These are phyloP conservation scores for Macaca mulatta DNA, from an alignment of 2,113 vertebrate genomes.

Conservation along the genomic window DNA sequence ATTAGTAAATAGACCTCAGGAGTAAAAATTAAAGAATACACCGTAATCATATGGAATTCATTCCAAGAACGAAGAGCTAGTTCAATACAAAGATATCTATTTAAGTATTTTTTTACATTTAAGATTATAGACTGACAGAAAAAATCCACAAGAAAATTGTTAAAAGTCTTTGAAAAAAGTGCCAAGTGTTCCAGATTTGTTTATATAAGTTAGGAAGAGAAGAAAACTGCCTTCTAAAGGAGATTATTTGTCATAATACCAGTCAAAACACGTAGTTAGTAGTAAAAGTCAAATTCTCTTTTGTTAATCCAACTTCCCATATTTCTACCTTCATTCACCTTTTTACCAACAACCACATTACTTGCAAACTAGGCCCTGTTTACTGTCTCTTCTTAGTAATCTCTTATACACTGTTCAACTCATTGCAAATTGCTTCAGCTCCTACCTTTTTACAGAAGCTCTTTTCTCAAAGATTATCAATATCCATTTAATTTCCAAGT, in stretches of 20 bases:
- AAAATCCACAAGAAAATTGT: neutral
- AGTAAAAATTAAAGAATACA: neutral
- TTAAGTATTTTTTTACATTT: neutral
- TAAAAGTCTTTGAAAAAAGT: slow-evolving; percentile 32
- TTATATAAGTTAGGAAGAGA: neutral
- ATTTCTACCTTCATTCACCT: neutral
- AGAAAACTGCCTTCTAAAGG: neutral
- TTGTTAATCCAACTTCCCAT: neutral
- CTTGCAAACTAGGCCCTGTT: neutral
- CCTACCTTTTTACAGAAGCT: neutral
- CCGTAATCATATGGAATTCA: neutral
- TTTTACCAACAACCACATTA: neutral
- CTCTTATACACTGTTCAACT: neutral
- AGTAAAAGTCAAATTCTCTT: neutral
- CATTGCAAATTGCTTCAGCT: neutral
- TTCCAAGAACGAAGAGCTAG: neutral
- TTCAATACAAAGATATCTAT: neutral
- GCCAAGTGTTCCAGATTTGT: neutral
- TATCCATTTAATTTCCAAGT: neutral
- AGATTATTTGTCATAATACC: neutral
- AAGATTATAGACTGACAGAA: slow-evolving; percentile 15
- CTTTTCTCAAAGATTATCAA: neutral
- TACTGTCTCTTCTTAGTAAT: neutral
- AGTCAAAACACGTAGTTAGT: neutral
- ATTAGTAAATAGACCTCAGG: neutral